Percentiles rank a stretch among this genome's conserved stretches.
Conservation (phyloP, 2,888 invertebrate genomes). For the Caenorhabditis auriculariae region DNA sequence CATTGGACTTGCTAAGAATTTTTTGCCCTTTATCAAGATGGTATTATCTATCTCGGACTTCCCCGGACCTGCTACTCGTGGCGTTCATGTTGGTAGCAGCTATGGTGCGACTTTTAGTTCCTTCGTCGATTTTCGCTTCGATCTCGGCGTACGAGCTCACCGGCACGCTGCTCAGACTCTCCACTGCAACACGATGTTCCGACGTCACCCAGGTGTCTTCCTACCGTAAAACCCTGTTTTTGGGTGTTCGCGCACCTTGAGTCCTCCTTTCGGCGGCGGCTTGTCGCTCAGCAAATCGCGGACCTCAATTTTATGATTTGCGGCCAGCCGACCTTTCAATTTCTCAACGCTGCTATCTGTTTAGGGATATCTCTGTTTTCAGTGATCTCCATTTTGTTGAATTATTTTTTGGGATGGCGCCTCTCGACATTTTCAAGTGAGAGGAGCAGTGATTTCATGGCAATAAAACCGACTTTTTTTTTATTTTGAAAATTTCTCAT, state of each 20-base stretch:
- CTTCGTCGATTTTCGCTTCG: constrained; percentile 68
- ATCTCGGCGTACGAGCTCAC: constrained; percentile 65
- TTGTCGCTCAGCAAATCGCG: constrained; percentile 53
- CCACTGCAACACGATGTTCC: constrained; percentile 65
- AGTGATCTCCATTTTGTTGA: too few relatives aligned
- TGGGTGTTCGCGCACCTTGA: constrained; percentile 70
- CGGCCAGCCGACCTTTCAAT: too few relatives aligned
- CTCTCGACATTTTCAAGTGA: too few relatives aligned
- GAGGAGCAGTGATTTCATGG: too few relatives aligned
- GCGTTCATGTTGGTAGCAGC: constrained; percentile 71
- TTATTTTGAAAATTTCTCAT: too few relatives aligned
- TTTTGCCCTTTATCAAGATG: background rate
- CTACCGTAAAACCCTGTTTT: constrained; percentile 70
- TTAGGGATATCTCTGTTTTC: too few relatives aligned
- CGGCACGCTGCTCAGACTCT: constrained; percentile 64
- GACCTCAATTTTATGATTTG: too few relatives aligned
- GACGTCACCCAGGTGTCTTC: too few relatives aligned
- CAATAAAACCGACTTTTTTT: too few relatives aligned
- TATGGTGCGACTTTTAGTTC: constrained; percentile 69
- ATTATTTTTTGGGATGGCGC: too few relatives aligned
- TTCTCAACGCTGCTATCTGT: too few relatives aligned
- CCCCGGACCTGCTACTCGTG: constrained; percentile 66
- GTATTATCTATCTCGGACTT: constrained; percentile 1
- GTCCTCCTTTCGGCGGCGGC: constrained; percentile 64
- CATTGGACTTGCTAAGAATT: background rate